Evolutionary conservation across 2,888 invertebrate species (phyloP).

Genomic region (Patella pellucida): DNA sequence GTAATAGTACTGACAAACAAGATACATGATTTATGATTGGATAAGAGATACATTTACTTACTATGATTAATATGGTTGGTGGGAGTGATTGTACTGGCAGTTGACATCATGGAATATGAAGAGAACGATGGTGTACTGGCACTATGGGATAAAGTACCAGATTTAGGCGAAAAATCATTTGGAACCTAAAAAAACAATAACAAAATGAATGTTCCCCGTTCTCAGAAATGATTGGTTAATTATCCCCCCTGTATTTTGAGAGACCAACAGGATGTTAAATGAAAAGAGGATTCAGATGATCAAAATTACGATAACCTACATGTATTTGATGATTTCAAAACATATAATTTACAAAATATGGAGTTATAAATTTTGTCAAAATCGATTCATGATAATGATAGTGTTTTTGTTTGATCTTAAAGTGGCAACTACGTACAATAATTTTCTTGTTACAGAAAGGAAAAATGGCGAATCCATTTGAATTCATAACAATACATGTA

Average conservation of each 20-base stretch:
- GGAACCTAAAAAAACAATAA: slow-evolving; percentile 40
- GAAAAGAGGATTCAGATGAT: no score
- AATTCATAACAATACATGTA: not conserved
- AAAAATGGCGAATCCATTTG: not conserved
- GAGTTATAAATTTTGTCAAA: not conserved
- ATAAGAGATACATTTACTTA: not conserved
- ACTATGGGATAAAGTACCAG: slow-evolving; percentile 54
- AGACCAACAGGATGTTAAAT: no score
- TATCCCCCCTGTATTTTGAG: no score
- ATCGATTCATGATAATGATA: slow-evolving; percentile 11
- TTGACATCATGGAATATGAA: slow-evolving; percentile 38
- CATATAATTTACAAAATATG: not conserved
- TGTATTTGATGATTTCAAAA: not conserved
- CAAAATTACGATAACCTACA: no score
- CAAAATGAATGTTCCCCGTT: no score
- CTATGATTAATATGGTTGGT: slow-evolving; percentile 16
- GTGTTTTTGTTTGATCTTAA: no score
- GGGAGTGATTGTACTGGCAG: slow-evolving; percentile 3
- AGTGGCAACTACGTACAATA: no score
- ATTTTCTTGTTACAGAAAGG: no score
- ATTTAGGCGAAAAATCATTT: slow-evolving; percentile 54
- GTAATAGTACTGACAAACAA: not conserved
- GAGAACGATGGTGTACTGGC: slow-evolving; percentile 64
- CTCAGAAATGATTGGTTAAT: no score
- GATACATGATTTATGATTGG: not conserved